Evolutionary conservation across 2,888 invertebrate species (phyloP).

Genomic region (Drosophila prostipennis): DNA sequence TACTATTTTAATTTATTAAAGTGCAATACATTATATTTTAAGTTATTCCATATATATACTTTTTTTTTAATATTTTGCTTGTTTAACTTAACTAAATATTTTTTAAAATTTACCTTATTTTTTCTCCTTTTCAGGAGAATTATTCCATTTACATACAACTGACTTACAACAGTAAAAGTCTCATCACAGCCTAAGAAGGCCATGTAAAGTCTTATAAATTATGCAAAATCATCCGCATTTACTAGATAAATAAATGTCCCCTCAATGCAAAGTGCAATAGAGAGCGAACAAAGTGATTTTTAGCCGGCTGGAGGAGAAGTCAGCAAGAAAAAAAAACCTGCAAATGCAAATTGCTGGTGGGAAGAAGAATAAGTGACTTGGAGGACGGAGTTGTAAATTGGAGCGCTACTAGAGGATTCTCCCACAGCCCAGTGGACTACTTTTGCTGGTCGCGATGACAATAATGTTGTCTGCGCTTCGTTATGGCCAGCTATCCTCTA

Average conservation of each 20-base stretch:
- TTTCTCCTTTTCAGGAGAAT: too few relatives aligned
- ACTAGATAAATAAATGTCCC: slow-evolving; percentile 39
- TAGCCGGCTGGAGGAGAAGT: neutral
- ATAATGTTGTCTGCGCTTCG: slow-evolving; percentile 50
- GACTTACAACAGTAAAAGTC: slow-evolving; percentile 2
- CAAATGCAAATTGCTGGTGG: slow-evolving; percentile 40
- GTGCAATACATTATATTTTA: too few relatives aligned
- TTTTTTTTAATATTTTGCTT: neutral
- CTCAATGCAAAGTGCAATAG: slow-evolving; percentile 28
- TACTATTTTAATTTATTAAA: too few relatives aligned
- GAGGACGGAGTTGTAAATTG: slow-evolving; percentile 30
- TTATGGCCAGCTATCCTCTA: slow-evolving; percentile 19
- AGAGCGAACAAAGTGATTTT: slow-evolving; percentile 21
- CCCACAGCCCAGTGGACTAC: slow-evolving; percentile 52
- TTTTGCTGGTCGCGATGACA: slow-evolving; percentile 41
- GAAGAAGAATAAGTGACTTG: slow-evolving; percentile 29
- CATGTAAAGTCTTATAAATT: slow-evolving; percentile 10
- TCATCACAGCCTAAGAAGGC: neutral
- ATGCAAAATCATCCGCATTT: slow-evolving; percentile 42
- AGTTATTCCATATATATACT: too few relatives aligned
- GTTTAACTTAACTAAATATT: neutral
- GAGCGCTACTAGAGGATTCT: slow-evolving; percentile 47
- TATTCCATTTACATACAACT: neutral
- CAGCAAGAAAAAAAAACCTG: neutral
- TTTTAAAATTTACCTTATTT: neutral